Conservation (phyloP, 2,113 vertebrate species). For the Nettapus auritus region DNA sequence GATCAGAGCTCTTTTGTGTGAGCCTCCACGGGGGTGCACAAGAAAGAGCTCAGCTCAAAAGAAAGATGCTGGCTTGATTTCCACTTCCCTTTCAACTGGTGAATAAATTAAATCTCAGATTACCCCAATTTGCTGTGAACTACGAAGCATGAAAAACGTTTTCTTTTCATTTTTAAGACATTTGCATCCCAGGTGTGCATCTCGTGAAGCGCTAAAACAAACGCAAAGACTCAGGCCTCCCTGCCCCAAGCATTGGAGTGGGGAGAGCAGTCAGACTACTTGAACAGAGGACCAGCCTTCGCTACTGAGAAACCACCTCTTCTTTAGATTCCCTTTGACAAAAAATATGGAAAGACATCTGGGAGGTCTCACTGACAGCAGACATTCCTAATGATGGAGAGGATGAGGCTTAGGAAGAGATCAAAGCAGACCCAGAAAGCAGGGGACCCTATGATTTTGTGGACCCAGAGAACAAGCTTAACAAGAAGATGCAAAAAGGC, state of each 20-base stretch:
- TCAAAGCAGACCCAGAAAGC: not conserved
- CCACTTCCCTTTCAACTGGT: conserved; percentile 53
- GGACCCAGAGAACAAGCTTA: not conserved
- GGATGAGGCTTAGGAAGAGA: not conserved
- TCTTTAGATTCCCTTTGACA: not conserved
- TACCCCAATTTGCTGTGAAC: conserved; percentile 63
- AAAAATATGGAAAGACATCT: not conserved
- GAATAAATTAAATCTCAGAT: conserved; percentile 71
- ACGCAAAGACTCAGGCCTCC: not conserved
- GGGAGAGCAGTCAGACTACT: not conserved
- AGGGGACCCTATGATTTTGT: not conserved
- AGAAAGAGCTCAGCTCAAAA: conserved; percentile 62
- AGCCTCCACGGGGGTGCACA: conserved; percentile 5
- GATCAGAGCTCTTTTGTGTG: conserved; percentile 75
- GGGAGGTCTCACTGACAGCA: not conserved
- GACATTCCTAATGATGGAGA: not conserved
- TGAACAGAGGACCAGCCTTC: not conserved
- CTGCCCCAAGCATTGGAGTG: rapidly evolving
- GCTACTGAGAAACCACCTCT: not conserved
- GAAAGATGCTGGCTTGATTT: conserved; percentile 56
- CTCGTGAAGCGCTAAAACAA: not conserved
- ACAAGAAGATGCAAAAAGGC: not conserved
- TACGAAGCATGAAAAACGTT: not conserved
- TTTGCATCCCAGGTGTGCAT: conserved; percentile 44
- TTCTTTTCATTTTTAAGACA: conserved; percentile 40